These are phyloP conservation scores for Eupithecia inturbata DNA, from an alignment of 2,888 invertebrate genomes.

Conservation along the genomic window DNA sequence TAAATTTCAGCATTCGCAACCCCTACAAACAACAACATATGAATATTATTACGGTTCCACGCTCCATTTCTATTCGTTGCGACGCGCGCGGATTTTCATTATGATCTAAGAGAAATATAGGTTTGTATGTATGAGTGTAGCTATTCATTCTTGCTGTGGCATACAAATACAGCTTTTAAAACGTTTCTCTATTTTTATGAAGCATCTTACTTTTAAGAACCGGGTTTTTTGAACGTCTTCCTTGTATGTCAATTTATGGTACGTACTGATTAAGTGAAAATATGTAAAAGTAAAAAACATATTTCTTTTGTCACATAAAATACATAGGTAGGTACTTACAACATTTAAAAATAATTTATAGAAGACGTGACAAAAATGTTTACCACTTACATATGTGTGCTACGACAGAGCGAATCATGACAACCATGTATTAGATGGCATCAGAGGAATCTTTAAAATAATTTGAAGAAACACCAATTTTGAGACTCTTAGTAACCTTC, in stretches of 20 bases:
- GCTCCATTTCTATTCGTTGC: neutral
- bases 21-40: neutral
- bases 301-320: no score
- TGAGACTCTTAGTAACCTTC: no score
- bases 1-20: neutral
- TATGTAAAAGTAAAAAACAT: no score
- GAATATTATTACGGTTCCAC: constrained; percentile 5
- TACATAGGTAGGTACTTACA: no score
- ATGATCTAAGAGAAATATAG: constrained; percentile 2
- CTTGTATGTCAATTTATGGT: neutral
- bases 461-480: neutral
- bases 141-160: neutral
- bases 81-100: constrained; percentile 3
- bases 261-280: no score
- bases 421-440: no score
- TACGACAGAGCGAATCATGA: no score
- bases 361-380: no score
- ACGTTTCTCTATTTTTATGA: neutral
- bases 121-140: neutral
- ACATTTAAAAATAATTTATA: no score
- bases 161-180: neutral
- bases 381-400: no score
- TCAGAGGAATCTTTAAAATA: neutral
- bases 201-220: neutral
- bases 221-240: neutral